phyloP scores from a whole-genome alignment of 2,888 invertebrate genomes.

The Cheiracanthium punctorium region DNA sequence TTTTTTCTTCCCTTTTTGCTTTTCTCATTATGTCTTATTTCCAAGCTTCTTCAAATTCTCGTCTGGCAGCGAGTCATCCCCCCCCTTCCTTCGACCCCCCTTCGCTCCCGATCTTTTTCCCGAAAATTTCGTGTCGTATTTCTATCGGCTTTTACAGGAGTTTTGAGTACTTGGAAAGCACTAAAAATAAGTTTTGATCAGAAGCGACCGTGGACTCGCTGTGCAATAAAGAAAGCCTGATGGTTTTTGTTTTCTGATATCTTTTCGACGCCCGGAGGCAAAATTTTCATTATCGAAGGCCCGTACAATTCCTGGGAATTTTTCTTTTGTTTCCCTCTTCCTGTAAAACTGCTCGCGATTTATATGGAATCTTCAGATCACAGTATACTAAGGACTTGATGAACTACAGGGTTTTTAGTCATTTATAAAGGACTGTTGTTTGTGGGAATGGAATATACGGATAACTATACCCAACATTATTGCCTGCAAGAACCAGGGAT shows the following conservation, averaged over 20 bases:
- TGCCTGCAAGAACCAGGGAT: too few species aligned
- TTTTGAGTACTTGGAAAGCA: conserved; percentile 67
- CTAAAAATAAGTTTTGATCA: conserved; percentile 69
- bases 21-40: conserved; percentile 62
- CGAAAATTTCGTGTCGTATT: conserved; percentile 39
- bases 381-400: too few species aligned
- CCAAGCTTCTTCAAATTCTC: conserved; percentile 60
- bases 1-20: background rate
- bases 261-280: background rate
- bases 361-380: too few species aligned
- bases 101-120: too few species aligned
- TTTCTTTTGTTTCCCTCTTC: too few species aligned
- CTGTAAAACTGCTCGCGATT: too few species aligned
- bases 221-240: conserved; percentile 56
- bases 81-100: background rate
- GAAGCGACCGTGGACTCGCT: conserved; percentile 20
- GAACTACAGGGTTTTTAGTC: too few species aligned
- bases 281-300: background rate
- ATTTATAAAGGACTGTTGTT: too few species aligned
- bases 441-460: too few species aligned
- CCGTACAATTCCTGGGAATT: background rate
- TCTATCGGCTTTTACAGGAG: conserved; percentile 55
- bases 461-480: too few species aligned
- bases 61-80: background rate
- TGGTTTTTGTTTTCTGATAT: conserved; percentile 31